Evolutionary conservation across 53 echinoderm and acorn worm genomes (phyloP).

Genomic region (Echinarachnius parma): DNA sequence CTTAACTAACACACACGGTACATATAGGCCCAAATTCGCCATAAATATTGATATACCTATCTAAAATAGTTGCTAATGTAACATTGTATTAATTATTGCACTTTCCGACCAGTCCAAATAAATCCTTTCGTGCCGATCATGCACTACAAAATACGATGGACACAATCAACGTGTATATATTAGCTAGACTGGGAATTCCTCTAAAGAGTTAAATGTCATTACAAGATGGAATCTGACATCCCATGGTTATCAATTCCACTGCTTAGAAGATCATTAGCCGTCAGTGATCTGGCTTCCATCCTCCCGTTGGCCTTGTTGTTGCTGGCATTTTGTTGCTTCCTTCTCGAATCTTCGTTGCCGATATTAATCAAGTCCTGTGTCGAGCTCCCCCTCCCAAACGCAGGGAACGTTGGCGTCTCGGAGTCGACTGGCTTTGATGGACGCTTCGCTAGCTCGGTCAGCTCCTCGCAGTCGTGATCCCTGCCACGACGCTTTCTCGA

Average conservation of each 20-base stretch:
- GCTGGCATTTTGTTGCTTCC: conserved; percentile 13
- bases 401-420: conserved; percentile 36
- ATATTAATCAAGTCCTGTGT: conserved; percentile 37
- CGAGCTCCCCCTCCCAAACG: conserved; percentile 30
- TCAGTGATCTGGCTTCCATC: conserved; percentile 6
- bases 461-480: conserved; percentile 20
- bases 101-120: too few relatives aligned
- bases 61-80: too few relatives aligned
- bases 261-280: conserved; percentile 26
- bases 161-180: too few relatives aligned
- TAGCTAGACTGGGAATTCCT: neutral
- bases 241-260: conserved; percentile 15
- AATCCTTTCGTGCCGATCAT: too few relatives aligned
- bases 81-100: too few relatives aligned
- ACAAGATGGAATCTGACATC: conserved; percentile 32
- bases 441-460: conserved; percentile 27
- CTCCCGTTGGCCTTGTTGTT: conserved; percentile 12
- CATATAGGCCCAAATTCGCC: too few relatives aligned
- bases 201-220: neutral
- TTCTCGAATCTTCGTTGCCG: neutral
- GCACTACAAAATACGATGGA: too few relatives aligned
- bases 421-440: conserved; percentile 25
- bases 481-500: conserved; percentile 31
- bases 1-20: too few relatives aligned
- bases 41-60: too few relatives aligned